Conservation (phyloP, 2,797 vertebrate species). For the Cryptoblepharus egeriae region DNA sequence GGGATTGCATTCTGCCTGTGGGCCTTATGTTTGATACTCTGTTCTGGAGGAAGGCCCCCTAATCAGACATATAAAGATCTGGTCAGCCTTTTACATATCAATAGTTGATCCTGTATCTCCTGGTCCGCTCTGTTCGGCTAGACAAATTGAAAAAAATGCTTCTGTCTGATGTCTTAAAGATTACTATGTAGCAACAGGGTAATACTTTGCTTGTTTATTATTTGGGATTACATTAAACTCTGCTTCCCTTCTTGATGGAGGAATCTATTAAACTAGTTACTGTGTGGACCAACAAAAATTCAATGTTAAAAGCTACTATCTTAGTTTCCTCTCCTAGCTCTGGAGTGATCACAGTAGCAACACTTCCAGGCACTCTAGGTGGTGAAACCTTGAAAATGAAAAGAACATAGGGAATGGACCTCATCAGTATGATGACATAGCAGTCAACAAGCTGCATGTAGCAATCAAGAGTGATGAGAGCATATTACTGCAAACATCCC, state of each 20-base stretch:
- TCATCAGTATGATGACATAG: background rate
- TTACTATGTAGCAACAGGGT: background rate
- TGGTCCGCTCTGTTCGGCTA: background rate
- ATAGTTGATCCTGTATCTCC: background rate
- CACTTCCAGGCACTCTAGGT: background rate
- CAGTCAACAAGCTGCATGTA: conserved; percentile 20
- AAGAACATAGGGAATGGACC: conserved; percentile 28
- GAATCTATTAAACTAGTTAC: background rate
- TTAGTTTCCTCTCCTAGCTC: conserved; percentile 25
- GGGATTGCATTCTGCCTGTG: too few species aligned
- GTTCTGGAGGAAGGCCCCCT: background rate
- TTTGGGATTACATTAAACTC: background rate
- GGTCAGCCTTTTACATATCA: background rate
- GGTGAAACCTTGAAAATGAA: background rate
- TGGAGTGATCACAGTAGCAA: background rate
- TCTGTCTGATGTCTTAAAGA: too few species aligned
- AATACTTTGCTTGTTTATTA: background rate
- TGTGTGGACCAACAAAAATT: background rate
- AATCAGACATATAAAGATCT: background rate
- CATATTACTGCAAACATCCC: background rate
- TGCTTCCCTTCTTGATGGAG: background rate
- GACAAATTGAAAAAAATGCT: background rate
- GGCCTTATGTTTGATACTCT: too few species aligned
- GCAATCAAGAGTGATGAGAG: conserved; percentile 37
- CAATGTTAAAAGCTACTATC: background rate